phyloP scores from a whole-genome alignment of 2,113 vertebrate genomes.

The Notechis scutatus region DNA sequence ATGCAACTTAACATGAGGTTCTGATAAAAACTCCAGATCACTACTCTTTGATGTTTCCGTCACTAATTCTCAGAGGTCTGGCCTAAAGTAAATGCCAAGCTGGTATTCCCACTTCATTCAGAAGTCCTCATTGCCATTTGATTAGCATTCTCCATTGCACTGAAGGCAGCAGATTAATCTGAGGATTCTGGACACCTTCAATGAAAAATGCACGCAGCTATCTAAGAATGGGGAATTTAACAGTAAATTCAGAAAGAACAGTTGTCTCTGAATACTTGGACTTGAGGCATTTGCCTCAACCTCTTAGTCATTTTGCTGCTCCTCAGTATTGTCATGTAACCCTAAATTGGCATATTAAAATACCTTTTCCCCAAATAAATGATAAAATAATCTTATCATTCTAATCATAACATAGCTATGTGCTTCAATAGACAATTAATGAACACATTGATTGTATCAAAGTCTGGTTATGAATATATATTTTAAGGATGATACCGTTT shows the following conservation, averaged over 20 bases:
- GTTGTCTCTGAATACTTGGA: not conserved
- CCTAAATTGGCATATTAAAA: constrained; percentile 1
- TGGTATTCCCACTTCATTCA: not conserved
- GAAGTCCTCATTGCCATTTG: not conserved
- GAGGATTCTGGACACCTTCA: not conserved
- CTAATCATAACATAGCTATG: not conserved
- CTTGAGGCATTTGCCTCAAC: not conserved
- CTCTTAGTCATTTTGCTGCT: not conserved
- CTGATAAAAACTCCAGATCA: not conserved
- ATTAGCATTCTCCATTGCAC: not conserved
- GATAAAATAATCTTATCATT: not conserved
- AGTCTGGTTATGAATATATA: not conserved
- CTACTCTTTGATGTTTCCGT: not conserved
- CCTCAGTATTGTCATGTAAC: not conserved
- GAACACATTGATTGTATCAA: not conserved
- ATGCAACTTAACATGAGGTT: not conserved
- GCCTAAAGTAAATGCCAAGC: not conserved
- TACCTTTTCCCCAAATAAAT: not conserved
- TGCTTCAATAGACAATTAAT: not conserved
- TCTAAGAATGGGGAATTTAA: not conserved
- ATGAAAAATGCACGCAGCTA: not conserved
- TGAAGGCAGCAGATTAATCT: not conserved
- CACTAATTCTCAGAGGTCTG: not conserved
- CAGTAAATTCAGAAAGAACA: not conserved
- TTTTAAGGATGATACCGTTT: not conserved